A percentile compares a stretch with the other conserved stretches of the same genome.
phyloP scores from a whole-genome alignment of 2,888 invertebrate genomes.

The Scaptomyza reducta region DNA sequence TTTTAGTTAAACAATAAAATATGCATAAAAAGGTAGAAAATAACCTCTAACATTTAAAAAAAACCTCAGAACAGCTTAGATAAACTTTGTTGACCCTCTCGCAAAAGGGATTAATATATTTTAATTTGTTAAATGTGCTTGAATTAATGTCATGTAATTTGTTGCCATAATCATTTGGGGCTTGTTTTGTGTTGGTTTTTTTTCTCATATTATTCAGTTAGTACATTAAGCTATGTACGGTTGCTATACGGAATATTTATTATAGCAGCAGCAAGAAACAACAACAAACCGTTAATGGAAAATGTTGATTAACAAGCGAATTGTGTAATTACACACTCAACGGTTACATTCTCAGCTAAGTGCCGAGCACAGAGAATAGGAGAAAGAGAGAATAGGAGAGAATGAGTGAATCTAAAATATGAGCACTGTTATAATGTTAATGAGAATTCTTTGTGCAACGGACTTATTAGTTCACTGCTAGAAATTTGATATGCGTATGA shows the following conservation, averaged over 20 bases:
- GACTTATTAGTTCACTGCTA: not conserved
- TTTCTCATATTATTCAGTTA: slow-evolving; percentile 12
- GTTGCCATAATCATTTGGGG: slow-evolving; percentile 15
- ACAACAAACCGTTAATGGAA: slow-evolving; percentile 36
- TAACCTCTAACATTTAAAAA: too few relatives aligned
- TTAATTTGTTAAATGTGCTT: not conserved
- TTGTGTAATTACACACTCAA: slow-evolving; percentile 35
- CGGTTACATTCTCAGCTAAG: slow-evolving; percentile 28
- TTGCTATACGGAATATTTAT: slow-evolving; percentile 7
- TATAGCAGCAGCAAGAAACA: not conserved
- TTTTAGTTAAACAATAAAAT: too few relatives aligned
- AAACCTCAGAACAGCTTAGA: not conserved
- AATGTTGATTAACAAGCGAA: slow-evolving; percentile 39
- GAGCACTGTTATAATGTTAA: too few relatives aligned
- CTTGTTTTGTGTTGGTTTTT: slow-evolving; percentile 7
- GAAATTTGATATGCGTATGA: not conserved
- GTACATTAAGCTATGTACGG: slow-evolving; percentile 25
- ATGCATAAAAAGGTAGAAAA: too few relatives aligned
- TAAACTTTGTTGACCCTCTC: too few relatives aligned
- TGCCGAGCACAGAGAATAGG: not conserved
- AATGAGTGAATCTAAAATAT: slow-evolving; percentile 2
- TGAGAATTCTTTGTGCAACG: slow-evolving; percentile 9
- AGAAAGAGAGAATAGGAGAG: not conserved
- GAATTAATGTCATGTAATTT: slow-evolving; percentile 23
- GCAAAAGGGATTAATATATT: too few relatives aligned